Base-by-base conservation (phyloP, 2,888 invertebrate genomes). In the Hydropsyche betteni region DNA sequence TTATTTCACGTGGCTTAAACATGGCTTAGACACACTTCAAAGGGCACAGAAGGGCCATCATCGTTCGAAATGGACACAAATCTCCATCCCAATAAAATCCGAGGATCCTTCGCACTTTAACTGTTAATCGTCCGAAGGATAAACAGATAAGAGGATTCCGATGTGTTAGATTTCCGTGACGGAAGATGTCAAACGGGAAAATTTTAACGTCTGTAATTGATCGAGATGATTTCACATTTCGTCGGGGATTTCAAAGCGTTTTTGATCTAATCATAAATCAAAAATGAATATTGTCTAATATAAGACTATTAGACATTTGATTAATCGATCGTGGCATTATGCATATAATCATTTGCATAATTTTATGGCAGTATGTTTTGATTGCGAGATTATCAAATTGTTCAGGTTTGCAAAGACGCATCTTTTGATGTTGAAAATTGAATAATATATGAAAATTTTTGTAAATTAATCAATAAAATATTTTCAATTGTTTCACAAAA, bases 1-100 rank as follows among this genome's bases (percentile, higher is more conserved):
- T 73, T 38, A 74, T 74, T 68, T 68, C 74, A 50, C 64, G 68
- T 55, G 24, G 55, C 74, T 74, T 68, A 53, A 55, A 53, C 38
- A 38, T 69, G 34, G 53, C 55, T 74, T 74, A 74, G 68, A 74
- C 52, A 36, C 74, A 74, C 74, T 74, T 69, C 74, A 69, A 14
- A 24, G 14, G 33, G 68, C 69, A 68, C 74, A 14, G 34, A 69
- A 16, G 34, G 14, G 44, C 10, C 55, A 44, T 44, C 44, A 10
- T 38, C 16, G 14, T 68, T 14, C 14, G 69, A 53, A 70, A 33
- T 51, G 70, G 70, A 70, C 52, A 70, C 34, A 70, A 70, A 70
- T 70, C 70, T 52, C 36, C 33, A n/a, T 10, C 24, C 34, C 5
- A 38, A 44, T 44, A 36, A 36, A 12, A 36, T 36, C 12, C 7